Base-by-base conservation (phyloP, 2,113 vertebrate genomes). In the Amphiprion percula region DNA sequence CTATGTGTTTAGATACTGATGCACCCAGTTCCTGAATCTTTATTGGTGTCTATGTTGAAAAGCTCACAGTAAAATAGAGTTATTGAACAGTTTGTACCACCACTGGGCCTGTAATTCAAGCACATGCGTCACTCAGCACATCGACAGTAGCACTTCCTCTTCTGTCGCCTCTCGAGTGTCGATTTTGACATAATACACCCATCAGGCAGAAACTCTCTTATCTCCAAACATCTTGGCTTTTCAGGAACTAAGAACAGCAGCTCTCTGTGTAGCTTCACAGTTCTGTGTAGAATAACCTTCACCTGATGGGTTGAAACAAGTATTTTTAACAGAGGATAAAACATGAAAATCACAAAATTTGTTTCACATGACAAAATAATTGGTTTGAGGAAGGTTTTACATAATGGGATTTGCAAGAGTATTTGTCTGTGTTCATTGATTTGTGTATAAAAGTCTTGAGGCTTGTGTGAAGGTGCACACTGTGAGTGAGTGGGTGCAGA, bases 121-220 rank as follows among this genome's bases (percentile, higher is more conserved):
- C 19, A 14, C 60, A 54, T 67, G 37, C 1, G 4, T 74, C 37
- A 77, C 55, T 76, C 21, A 16, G 52, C 46, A 39, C n/a, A 69
- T 10, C 8, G 53, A 82, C 68, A 47, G 19, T 10, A 56, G 39
- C 53, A 46, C 85, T 83, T 83, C 76, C 72, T 82, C 63, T 72
- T 82, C 24, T 68, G 1, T 72, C 41, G 58, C 33, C 8, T 4
- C 7, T 53, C 28, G 19, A 68, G 21, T 26, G 17, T 49, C 0
- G 1, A 54, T 24, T 64, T 55, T 76, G 58, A 73, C 41, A 68
- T 21, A 49, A 63, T 19, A 23, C 16, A 5, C 6, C 5, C 10
- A 21, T 8, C 15, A 56, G 15, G 4, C 3, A 23, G 24, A 24
- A n/a, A 73, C 26, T 37, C 19, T 19, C 12, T 6, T 64, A 82